Base-by-base conservation (phyloP, 2,888 invertebrate species). In the Cosmia trapezina region DNA sequence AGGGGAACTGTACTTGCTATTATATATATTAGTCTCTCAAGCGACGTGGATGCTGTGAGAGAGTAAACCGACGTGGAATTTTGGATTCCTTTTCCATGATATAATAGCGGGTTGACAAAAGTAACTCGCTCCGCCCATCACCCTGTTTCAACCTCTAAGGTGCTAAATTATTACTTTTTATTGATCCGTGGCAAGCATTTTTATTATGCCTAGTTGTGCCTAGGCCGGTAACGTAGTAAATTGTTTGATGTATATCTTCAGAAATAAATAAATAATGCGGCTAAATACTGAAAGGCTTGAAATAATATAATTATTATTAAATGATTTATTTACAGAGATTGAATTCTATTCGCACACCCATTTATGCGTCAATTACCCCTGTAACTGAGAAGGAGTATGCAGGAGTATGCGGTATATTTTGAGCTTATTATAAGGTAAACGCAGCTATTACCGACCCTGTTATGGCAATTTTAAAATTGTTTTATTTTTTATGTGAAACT, bases 141-240 rank as follows among this genome's bases (percentile, higher is more conserved):
- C 51, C 5, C 4, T 37, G 22, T 12, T 9, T 28, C 9, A 11
- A 37, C 70, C 49, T 51, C 67, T 60, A 53, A 67, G 76, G 86
- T 89, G 86, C 79, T 89, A 89, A 90, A 90, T 89, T 86, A 91
- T 89, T 90, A 87, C 77, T 85, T 83, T 86, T 69, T 87, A 91
- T 91, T 83, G 91, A 91, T 89, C 90, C 85, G 67, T 68, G 60
- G 65, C 69, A 79, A 84, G 81, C 79, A 86, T 86, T 89, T 88
- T 88, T 85, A 86, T 79, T 77, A 76, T 69, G 74, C 81, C 79
- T 86, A 84, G 79, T 76, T 61, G 51, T 69, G 51, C 70, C 70
- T 86, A 85, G 74, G 41, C 41, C 8, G 41, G 61, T n/a, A 54
- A 72, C 28, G 17, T 33, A 56, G 56, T 75, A 66, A 78, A 75